Evolutionary conservation across 2,797 vertebrate genomes (phyloP), one percentile per base, ranked within the genome.

Genomic region (Trachurus trachurus): DNA sequence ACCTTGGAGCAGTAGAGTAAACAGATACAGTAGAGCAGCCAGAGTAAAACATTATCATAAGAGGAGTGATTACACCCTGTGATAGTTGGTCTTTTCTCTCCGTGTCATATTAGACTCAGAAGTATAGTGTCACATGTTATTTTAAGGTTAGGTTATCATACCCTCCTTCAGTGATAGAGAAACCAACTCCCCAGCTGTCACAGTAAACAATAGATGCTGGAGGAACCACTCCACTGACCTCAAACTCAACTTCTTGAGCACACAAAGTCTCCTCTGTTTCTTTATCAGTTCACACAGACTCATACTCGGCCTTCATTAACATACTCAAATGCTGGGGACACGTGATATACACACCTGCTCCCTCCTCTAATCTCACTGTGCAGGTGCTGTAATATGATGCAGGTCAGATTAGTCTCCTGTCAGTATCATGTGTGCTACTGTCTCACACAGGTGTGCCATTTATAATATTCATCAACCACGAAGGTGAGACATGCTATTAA

Each of bases 251-350:
- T 76, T 88, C 63, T 79, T 66, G 60, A 37, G 19, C 47, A 67
- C 68, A 93, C 91, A 93, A 81, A 88, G 87, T 74, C 11, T 15
- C 37, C 85, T 83, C 75, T 92, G 87, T 93, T 72, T 83, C 83
- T 85, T 81, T 67, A 81, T 81, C 78, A 72, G 60, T 54, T 70
- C 76, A 82, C 82, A 81, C 71, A 82, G 77, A 76, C 60, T 80
- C 81, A 54, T 17, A 44, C 57, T 65, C 19, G 69, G 42, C 59
- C 68, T 74, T 89, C 66, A 83, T 88, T 88, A 83, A 72, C 86
- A 88, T 83, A 85, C 45, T 85, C 80, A 74, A 69, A 80, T 70
- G 70, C 63, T 77, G n/a, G 64, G 72, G 87, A 88, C 78, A 84
- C 13, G 45, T 78, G 74, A 90, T 76, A 80, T 53, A 66, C 50